Base-by-base conservation (phyloP, 1,140 invertebrate genomes). In the Antheraea mylitta region DNA sequence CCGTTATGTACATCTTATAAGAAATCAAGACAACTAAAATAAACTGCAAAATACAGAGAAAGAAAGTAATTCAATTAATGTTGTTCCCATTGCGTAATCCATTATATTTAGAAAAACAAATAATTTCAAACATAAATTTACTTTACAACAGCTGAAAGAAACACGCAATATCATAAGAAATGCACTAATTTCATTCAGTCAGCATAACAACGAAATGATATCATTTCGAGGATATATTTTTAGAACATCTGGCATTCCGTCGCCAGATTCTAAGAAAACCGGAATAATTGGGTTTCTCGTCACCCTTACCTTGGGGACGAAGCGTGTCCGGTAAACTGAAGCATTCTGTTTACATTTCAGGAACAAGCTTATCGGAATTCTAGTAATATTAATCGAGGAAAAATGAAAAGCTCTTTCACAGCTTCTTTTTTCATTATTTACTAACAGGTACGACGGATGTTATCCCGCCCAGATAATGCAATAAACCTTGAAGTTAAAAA, bases 261-360 rank as follows among this genome's bases (percentile, higher is more conserved):
- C 67, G 60, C 59, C 30, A 22, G 63, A 42, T 82, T 84, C 82
- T 77, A 68, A 75, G 80, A 82, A 83, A 80, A 85, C 82, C 82
- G 84, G 81, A 86, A 83, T 79, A 58, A 67, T 86, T 83, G 45
- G 45, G 45, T 53, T 53, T 71, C 71, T 70, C 73, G 11, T 67
- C 60, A 16, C 30, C 18, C 42, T 73, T 58, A 75, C 72, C 76
- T 78, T 76, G 73, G 72, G 16, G 45, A 53, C 45, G 73, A 72
- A 65, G 65, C 18, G 65, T 59, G 76, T 71, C 74, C 76, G 73
- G 48, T 61, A 45, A 22, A 45, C 63, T 82, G 77, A 86, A 61
- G 80, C 80, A 82, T 78, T 66, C 45, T 64, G 48, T 22, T 74
- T 67, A 68, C 18, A 58, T 65, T 36, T 38, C 19, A n/a, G 61